Evolutionary conservation across 1,140 invertebrate species (phyloP).

Genomic region (Asbolus verrucosus): DNA sequence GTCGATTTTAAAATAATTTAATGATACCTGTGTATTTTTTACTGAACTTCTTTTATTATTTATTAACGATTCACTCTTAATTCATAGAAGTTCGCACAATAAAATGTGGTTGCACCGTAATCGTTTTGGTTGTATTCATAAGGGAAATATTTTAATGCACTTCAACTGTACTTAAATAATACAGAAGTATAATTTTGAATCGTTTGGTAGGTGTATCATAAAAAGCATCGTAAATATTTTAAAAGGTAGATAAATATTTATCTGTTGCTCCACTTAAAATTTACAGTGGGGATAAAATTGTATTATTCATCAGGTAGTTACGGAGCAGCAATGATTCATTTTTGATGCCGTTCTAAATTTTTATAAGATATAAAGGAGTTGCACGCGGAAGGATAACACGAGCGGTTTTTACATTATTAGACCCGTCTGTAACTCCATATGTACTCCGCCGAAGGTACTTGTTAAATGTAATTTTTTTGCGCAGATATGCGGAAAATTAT

Average conservation of each 20-base stretch:
- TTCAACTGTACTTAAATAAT: constrained; percentile 40
- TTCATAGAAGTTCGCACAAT: constrained; percentile 1
- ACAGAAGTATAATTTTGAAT: constrained; percentile 20
- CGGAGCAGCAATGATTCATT: not conserved
- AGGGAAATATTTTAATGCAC: constrained; percentile 56
- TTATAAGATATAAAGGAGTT: too few species aligned
- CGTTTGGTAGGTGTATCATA: constrained; percentile 29
- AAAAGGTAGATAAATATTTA: constrained; percentile 62
- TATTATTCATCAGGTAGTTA: constrained; percentile 5
- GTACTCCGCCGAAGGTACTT: too few species aligned
- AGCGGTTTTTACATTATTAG: too few species aligned
- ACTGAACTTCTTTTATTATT: too few species aligned
- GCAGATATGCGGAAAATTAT: too few species aligned
- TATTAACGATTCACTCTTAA: too few species aligned
- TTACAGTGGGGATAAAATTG: not conserved
- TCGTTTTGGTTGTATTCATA: constrained; percentile 31
- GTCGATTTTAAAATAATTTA: too few species aligned
- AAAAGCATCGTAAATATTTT: constrained; percentile 40
- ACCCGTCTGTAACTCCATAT: too few species aligned
- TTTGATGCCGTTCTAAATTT: too few species aligned
- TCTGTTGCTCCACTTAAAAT: constrained; percentile 93
- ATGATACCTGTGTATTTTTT: too few species aligned
- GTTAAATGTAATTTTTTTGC: too few species aligned
- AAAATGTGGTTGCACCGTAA: constrained; percentile 1
- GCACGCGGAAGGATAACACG: too few species aligned